Base-by-base conservation (phyloP, 2,797 vertebrate genomes). In the Petrocephalus schoutedeni region DNA sequence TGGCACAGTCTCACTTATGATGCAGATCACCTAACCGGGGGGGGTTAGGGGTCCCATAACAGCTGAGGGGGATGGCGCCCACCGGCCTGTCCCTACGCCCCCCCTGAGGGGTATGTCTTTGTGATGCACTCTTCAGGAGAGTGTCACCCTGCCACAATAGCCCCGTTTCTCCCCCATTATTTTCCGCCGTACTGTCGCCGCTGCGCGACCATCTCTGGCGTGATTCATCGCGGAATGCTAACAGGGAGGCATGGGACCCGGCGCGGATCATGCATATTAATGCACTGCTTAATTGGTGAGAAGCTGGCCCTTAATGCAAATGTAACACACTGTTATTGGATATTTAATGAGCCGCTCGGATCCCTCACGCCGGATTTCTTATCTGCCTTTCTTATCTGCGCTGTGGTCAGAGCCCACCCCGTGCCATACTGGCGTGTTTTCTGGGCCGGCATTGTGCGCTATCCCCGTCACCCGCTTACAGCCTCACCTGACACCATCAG, bases 241-340 rank as follows among this genome's bases (percentile, higher is more conserved):
- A 23, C 59, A 21, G 21, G 59, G 21, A 64, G 21, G 59, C 59
- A 49, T 41, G 19, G 56, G 8, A 21, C 16, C 74, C 19, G 41
- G 3, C 41, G 8, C 8, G 0, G 41, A 80, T 49, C 74, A 45
- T 80, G 12, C 28, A 59, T 87, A 59, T 59, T 58, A 83, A 87
- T 45, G 45, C 2, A 2, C 28, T 51, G 77, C 80, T 58, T 61
- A 45, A 87, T 23, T 83, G 77, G 74, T n/a, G 2, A 87, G 80
- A 87, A 58, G 58, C 54, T 59, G 36, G 21, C 56, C 77, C 10
- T 28, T 49, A 87, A 87, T 87, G 77, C 77, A 87, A 49, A 87
- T 87, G 45, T 85, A 53, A 54, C 51, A 56, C 36, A 19, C 74
- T 41, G 59, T 85, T 88, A 88, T 88, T 85, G 51, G 82, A 49